Evolutionary conservation across 2,113 vertebrate species (phyloP), one percentile per base, ranked within the genome.

Genomic region (Lasiurus borealis): DNA sequence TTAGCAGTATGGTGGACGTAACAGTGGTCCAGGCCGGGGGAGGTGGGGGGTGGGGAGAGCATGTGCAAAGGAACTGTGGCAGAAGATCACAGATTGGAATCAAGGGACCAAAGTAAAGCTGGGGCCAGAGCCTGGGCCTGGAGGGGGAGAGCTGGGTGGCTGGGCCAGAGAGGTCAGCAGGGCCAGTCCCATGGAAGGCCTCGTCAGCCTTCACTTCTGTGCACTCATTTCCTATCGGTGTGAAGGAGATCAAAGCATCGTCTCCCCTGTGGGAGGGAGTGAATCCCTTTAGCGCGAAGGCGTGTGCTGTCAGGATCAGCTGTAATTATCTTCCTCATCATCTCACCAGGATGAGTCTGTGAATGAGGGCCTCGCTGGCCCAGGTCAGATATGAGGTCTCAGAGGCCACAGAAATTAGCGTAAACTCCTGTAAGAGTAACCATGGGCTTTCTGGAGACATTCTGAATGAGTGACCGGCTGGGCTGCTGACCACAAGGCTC

Each of bases 371-470:
- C 83, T 23, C 21, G 18, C 15, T 34, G 69, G 73, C 23, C 57
- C 27, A 31, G 18, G 7, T 23, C 18, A 15, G 19, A 14, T 23
- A 75, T 34, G 57, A 73, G 10, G n/a, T 62, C 94, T 85, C 82
- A 21, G 78, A 93, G 90, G 85, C 91, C 95, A 52, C 75, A 73
- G 82, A 92, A 94, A 95, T 95, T 93, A 96, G 97, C 87, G 4
- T 57, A 36, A 57, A 48, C 78, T 84, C 81, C 94, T 92, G 54
- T 90, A 31, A 88, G 92, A 25, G 46, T 94, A 86, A 76, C 48
- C 0, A 0, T 62, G 66, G 95, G 66, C 85, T 90, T 95, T 78
- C 50, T 0, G 81, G 96, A 97, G 95, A 96, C 90, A 91, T 64
- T 77, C 93, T 95, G 73, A 84, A 87, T 96, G 76, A 88, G 71